Evolutionary conservation across 1,140 invertebrate genomes (phyloP), one percentile per base, ranked within the genome.

Genomic region (Arion vulgaris): DNA sequence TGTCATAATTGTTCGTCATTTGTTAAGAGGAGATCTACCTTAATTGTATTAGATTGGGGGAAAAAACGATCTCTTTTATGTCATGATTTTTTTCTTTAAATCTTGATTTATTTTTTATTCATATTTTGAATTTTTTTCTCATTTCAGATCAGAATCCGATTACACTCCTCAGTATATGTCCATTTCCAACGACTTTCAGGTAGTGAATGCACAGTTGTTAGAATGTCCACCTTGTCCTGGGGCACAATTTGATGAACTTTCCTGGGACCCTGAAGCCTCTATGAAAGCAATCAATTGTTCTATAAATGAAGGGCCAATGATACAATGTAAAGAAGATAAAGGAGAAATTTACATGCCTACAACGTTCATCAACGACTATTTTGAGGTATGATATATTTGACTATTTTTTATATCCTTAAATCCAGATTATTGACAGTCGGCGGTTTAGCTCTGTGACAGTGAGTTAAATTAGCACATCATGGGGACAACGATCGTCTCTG

Each of bases 311-410:
- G 51, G 1, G 19, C 36, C 62, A 15, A n/a, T 23, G 5, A 66
- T 78, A 7, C 19, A 36, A 49, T 78, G 76, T 36, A 34, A 34
- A 34, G 0, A 49, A 49, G 57, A 66, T n/a, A 32, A 34, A 34
- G 23, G 17, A 53, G 76, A 66, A 26, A 53, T 78, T 2, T 78
- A 78, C 76, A 78, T 78, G 53, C 76, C 76, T 19, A 53, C 39
- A 17, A 66, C 76, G 1, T 78, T 78, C 57, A 78, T 78, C 57
- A 78, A 78, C 39, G n/a, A 38, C 1, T 78, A 38, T 41, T 78
- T 78, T 78, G 76, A 78, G 17, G 76, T 78, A 62, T 1, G 51
- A 66, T 34, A 11, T 5, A 7, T 11, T 66, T 66, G n/a, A 32
- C 7, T n/a, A 57, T 45, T 45, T 45, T 45, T 45, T 45, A 45